These are phyloP conservation scores for Sandelia bainsii DNA, from an alignment of 2,797 vertebrate genomes.

Conservation along the genomic window DNA sequence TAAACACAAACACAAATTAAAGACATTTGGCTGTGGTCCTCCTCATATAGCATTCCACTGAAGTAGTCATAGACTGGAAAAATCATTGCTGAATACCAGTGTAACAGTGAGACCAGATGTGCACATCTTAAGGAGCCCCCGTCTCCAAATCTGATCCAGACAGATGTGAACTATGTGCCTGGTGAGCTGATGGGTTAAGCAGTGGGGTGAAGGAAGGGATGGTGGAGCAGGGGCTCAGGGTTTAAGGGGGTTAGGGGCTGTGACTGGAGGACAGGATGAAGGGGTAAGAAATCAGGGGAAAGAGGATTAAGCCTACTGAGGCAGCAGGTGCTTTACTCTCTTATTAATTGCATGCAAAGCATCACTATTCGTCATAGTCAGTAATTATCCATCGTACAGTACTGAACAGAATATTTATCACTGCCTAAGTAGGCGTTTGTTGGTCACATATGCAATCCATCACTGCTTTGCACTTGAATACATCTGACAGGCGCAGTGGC, in stretches of 20 bases:
- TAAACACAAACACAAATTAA: too few species aligned
- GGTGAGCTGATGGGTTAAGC: slow-evolving; percentile 67
- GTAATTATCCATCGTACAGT: slow-evolving; percentile 13
- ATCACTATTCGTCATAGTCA: not conserved
- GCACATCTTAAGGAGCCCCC: slow-evolving; percentile 58
- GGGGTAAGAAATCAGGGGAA: slow-evolving; percentile 45
- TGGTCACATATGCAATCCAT: slow-evolving; percentile 5
- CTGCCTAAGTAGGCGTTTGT: not conserved
- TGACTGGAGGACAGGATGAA: slow-evolving; percentile 38
- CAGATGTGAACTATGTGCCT: slow-evolving; percentile 69
- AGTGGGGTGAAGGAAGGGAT: slow-evolving; percentile 33
- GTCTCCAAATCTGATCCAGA: slow-evolving; percentile 60
- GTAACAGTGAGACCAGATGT: slow-evolving; percentile 69
- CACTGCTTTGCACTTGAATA: slow-evolving; percentile 17
- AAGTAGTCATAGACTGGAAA: slow-evolving; percentile 37
- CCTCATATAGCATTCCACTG: not conserved
- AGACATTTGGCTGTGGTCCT: not conserved
- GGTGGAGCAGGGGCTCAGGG: slow-evolving; percentile 7
- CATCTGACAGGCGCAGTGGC: slow-evolving; percentile 1
- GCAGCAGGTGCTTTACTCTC: slow-evolving; percentile 58
- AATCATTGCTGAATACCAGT: slow-evolving; percentile 30
- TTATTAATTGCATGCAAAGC: slow-evolving; percentile 21
- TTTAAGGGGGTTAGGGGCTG: slow-evolving; percentile 6
- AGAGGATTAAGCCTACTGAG: slow-evolving; percentile 52
- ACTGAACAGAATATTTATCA: not conserved